Evolutionary conservation across 2,888 invertebrate species (phyloP), one percentile per base, ranked within the genome.

Genomic region (Lottia gigantea): DNA sequence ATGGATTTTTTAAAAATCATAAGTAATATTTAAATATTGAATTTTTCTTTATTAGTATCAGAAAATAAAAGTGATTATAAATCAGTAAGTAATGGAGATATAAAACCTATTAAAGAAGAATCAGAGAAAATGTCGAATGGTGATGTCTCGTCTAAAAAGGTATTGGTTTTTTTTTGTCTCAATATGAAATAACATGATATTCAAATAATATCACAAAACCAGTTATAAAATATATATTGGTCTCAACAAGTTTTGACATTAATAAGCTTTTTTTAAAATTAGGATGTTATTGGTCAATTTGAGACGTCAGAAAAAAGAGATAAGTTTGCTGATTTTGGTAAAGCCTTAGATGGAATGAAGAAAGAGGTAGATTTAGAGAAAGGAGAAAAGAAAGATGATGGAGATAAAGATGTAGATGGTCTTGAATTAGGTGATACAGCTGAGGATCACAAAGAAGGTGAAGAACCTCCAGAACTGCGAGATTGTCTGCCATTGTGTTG

Each of bases 381-480:
- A 14, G 69, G 69, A 12, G 14, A 46, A 19, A 64, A 64, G 2
- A 64, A 65, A 11, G 69, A 46, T 15, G 69, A 64, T 12, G 26
- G 15, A 8, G 8, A 4, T 23, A 74, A 72, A 19, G 76, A 78
- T 40, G 71, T 66, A n/a, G 81, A 81, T 71, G 79, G 78, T 61
- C 68, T 82, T 6, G 75, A 78, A 55, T 77, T 82, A 6, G 82
- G 82, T 2, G 82, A 76, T 67, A 80, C 80, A 47, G 82, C 82
- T 11, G 77, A 78, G n/a, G 78, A 74, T 26, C 71, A 79, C 0
- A 72, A 74, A 31, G 71, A 74, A 19, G 74, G 74, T 6, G 70
- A 78, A 46, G 72, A 76, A 16, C 72, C 79, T 23, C 78, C 78
- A 46, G 75, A 55, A 55, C 11, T 85, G 0, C 66, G 73, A 49